Evolutionary conservation across 2,888 invertebrate species (phyloP), one percentile per base, ranked within the genome.

Genomic region (Parnassius orleans): DNA sequence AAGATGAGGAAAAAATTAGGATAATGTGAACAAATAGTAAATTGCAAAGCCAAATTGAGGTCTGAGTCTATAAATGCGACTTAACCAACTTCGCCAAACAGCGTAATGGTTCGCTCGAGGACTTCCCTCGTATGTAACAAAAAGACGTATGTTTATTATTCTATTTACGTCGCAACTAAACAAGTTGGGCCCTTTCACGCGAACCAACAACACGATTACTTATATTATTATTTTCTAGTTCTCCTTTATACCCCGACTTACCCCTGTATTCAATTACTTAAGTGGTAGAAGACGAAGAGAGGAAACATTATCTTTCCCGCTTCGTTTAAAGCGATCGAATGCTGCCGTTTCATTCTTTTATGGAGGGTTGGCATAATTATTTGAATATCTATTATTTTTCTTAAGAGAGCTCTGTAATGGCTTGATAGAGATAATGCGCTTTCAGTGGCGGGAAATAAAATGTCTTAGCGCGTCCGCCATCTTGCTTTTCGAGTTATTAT

Each of bases 331-430:
- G 68, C 72, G 68, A 75, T 72, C 54, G 61, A 61, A 54, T 68
- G 66, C 59, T 53, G 63, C 69, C 68, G 57, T 77, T 66, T 66
- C 68, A 55, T 77, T 81, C 75, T 68, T 61, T 65, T 78, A 75
- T 68, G 73, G 77, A 74, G 80, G 82, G 81, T 80, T 73, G 79
- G 78, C 71, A 82, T 89, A 90, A 88, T 90, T 89, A 87, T 85
- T 85, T 86, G 87, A 82, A 84, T 83, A 87, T 86, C 87, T 89
- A 89, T 87, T 87, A 88, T 88, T 88, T 88, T 88, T 88, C 86
- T 85, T 82, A 81, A 83, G 81, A 86, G 79, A 81, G 77, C 76
- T 76, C 75, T 77, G 82, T 86, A 83, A 88, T 83, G 79, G 81
- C 75, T 84, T 80, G 79, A 85, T 85, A 80, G 83, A 83, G 83